Evolutionary conservation across 2,888 invertebrate genomes (phyloP).

Genomic region (Petrolisthes manimaculis): DNA sequence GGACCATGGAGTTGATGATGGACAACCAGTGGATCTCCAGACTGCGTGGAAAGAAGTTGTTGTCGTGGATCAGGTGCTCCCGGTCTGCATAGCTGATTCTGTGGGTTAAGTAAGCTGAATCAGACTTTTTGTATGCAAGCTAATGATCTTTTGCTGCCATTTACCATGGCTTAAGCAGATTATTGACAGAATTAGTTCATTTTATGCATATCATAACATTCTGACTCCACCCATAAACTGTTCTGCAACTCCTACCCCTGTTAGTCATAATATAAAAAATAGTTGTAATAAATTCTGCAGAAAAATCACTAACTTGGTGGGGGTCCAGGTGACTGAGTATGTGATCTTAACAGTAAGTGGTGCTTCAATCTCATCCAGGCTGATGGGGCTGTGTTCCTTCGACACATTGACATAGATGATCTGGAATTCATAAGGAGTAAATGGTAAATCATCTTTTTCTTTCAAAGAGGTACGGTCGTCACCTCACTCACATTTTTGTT

Average conservation of each 20-base stretch:
- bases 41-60: conserved; percentile 72
- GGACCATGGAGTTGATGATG: conserved; percentile 73
- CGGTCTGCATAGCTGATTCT: conserved; percentile 70
- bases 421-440: conserved; percentile 67
- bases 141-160: not conserved
- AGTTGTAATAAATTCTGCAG: too few species aligned
- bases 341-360: conserved; percentile 71
- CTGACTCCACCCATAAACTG: too few species aligned
- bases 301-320: conserved; percentile 69
- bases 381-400: conserved; percentile 70
- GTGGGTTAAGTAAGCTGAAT: conserved; percentile 54
- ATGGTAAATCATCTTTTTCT: not conserved
- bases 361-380: conserved; percentile 69
- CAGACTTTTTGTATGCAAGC: not conserved
- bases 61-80: conserved; percentile 69
- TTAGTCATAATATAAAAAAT: too few species aligned
- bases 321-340: conserved; percentile 72
- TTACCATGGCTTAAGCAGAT: too few species aligned
- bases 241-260: too few species aligned
- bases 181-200: too few species aligned
- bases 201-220: too few species aligned
- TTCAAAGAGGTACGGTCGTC: not conserved
- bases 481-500: too few species aligned
- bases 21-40: conserved; percentile 74
- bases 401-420: conserved; percentile 72